Evolutionary conservation across 92 coral and sea anemone species (phyloP), one percentile per base, ranked within the genome.

Genomic region (Phymanthus crucifer): DNA sequence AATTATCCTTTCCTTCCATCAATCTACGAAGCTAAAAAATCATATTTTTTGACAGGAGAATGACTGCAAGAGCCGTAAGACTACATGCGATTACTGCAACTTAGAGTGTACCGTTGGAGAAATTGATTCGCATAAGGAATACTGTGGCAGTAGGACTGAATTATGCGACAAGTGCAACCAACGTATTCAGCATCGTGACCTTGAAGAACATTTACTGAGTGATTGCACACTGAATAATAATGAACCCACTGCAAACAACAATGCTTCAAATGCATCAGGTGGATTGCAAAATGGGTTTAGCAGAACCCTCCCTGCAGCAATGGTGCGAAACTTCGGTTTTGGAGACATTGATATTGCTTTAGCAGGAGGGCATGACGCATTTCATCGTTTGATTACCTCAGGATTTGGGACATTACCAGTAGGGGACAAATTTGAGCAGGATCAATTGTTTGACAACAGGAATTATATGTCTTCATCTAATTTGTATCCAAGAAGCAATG

Each of bases 141-240:
- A 89, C 79, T 95, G 99, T 74, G 96, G 99, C 70, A 85, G 94
- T 75, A 90, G 99, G 71, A 95, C 99, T 13, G 95, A 93, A 64
- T 72, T 78, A 56, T 95, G 99, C 85, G 98, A 95, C 19, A 81
- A 66, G 38, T 95, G 99, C 76, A 90, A 85, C 84, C 89, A 77
- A 75, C 85, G 84, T 36, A 77, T 95, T 43, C 85, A 88, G 34
- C 58, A 83, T 45, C 93, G 87, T 78, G 98, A 95, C 87, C 56
- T 95, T 67, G 93, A 87, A 4, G 66, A 57, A 14, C 99, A 95
- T 80, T 31, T 77, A 1, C 54, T 76, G 9, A 86, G 80, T n/a
- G 94, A 91, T 71, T 95, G 99, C 31, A 73, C 83, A 81, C 69
- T 26, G 26, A 46, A 36, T 18, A 6, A 11, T 11, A 43, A 43